phyloP scores from a whole-genome alignment of 2,888 invertebrate genomes.

The Lycophotia porphyrea region DNA sequence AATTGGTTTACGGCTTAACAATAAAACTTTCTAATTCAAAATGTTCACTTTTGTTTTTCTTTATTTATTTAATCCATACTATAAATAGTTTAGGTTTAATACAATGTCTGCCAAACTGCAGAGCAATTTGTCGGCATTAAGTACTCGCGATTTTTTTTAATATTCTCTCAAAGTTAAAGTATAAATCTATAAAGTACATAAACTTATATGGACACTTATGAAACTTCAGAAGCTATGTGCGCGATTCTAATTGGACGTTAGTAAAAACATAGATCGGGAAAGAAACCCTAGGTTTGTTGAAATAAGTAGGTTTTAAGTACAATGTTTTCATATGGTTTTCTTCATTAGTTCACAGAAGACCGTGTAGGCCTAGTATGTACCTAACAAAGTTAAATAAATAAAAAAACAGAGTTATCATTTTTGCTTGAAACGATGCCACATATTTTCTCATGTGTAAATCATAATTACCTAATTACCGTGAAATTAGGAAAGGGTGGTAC shows the following conservation, averaged over 20 bases:
- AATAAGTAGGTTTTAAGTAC: neutral
- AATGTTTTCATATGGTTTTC: neutral
- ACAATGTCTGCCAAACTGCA: no score
- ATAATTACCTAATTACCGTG: conserved; percentile 7
- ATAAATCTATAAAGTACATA: no score
- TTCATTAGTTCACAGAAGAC: neutral
- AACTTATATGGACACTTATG: neutral
- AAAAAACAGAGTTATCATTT: neutral
- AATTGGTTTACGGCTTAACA: neutral
- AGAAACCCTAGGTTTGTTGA: neutral
- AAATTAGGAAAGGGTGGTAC: neutral
- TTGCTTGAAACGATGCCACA: neutral
- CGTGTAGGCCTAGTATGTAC: neutral
- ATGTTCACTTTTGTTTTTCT: no score
- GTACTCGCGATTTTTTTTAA: no score
- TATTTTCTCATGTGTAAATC: conserved; percentile 2
- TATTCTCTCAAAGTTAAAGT: no score
- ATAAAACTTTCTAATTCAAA: neutral
- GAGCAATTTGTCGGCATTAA: no score
- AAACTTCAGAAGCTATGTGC: neutral
- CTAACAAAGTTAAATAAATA: neutral
- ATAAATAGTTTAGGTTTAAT: no score
- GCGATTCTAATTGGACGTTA: neutral
- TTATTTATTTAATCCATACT: no score
- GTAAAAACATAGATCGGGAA: neutral